Percentiles rank a stretch among this genome's conserved stretches.
Conservation (phyloP, 2,797 vertebrate genomes). For the Micropoecilia bifurca region DNA sequence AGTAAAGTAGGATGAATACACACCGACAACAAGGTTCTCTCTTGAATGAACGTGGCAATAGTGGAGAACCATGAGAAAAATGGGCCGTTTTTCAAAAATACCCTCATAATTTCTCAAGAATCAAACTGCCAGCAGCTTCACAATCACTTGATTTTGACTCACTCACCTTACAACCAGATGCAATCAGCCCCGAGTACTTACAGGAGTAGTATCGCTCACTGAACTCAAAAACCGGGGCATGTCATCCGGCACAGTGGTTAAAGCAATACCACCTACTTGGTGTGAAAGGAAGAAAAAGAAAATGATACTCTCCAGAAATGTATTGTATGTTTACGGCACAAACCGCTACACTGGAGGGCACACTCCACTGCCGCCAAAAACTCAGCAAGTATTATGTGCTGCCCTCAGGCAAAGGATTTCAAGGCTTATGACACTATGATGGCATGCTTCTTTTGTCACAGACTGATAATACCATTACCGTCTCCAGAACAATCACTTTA, state of each 20-base stretch:
- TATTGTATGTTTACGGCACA: conserved; percentile 24
- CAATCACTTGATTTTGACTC: conserved; percentile 23
- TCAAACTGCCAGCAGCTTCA: conserved; percentile 8
- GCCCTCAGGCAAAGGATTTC: conserved; percentile 54
- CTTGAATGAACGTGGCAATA: conserved; percentile 1
- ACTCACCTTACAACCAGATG: not conserved
- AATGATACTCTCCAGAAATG: conserved; percentile 17
- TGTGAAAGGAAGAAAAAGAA: conserved; percentile 11
- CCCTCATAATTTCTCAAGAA: conserved; percentile 6
- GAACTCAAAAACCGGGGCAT: conserved; percentile 11
- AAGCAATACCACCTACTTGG: conserved; percentile 29
- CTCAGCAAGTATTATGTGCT: conserved; percentile 40
- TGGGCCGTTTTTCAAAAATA: conserved; percentile 10
- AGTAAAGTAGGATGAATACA: not conserved
- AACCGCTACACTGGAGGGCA: conserved; percentile 37
- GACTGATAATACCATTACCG: conserved; percentile 19
- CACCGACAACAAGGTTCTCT: not conserved
- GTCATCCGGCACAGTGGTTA: conserved; percentile 11
- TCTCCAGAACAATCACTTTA: conserved; percentile 19
- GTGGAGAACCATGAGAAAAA: not conserved
- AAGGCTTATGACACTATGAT: conserved; percentile 56
- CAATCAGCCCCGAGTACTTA: conserved; percentile 24
- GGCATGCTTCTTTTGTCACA: conserved; percentile 31
- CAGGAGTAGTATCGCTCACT: conserved; percentile 5
- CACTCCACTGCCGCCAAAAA: conserved; percentile 19